Evolutionary conservation across 2,113 vertebrate genomes (phyloP).

Genomic region (Hippocampus comes): DNA sequence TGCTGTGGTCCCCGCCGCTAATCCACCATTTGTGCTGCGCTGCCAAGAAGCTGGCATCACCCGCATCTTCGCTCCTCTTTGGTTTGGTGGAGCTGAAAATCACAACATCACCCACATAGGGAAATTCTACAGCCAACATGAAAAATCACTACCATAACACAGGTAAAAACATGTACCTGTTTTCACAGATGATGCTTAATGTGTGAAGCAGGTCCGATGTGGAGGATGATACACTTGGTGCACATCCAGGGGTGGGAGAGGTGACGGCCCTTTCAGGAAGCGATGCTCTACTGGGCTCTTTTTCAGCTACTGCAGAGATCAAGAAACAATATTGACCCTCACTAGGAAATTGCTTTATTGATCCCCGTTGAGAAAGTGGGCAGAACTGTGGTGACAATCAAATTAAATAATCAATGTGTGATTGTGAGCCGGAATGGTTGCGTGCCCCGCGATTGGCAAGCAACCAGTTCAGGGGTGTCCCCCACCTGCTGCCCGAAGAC

Average conservation of each 20-base stretch:
- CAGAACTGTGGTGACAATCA: neutral
- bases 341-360: neutral
- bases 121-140: neutral
- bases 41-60: constrained; percentile 18
- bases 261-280: constrained; percentile 31
- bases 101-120: neutral
- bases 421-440: too few relatives aligned
- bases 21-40: constrained; percentile 25
- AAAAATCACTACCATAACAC: neutral
- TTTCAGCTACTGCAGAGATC: constrained; percentile 39
- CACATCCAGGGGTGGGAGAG: constrained; percentile 45
- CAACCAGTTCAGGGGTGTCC: too few relatives aligned
- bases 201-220: constrained; percentile 61
- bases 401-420: neutral
- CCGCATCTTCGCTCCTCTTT: constrained; percentile 31
- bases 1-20: constrained; percentile 25
- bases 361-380: neutral
- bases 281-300: neutral
- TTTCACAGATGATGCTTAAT: constrained; percentile 52
- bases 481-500: too few relatives aligned
- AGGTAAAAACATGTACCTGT: constrained; percentile 67
- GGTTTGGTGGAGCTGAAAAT: constrained; percentile 45
- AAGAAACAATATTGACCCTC: neutral
- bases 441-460: too few relatives aligned
- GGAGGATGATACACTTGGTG: constrained; percentile 45